Evolutionary conservation across 2,113 vertebrate species (phyloP), one percentile per base, ranked within the genome.

Genomic region (Tupaia chinensis): DNA sequence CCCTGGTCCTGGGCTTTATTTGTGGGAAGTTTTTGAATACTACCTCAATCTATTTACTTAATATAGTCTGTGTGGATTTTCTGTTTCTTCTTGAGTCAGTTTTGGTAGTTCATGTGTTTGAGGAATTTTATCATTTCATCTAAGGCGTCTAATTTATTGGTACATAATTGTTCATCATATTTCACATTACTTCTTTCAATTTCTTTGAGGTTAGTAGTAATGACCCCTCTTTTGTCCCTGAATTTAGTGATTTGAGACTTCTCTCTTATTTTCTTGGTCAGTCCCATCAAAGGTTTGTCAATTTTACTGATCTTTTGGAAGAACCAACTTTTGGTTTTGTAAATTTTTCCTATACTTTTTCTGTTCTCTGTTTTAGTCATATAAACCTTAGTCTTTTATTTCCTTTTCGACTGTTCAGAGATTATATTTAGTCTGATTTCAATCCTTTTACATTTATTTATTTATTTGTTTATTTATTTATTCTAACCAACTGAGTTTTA

Each of bases 311-410:
- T 92, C 22, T 86, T 69, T 93, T 91, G 34, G 1, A 65, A 83
- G 6, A 78, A 68, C 7, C 13, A 91, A 53, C 53, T 74, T 95
- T 70, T 23, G 61, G 20, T 29, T 77, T 80, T 76, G 9, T 80
- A 15, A 44, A 73, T 60, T 95, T 72, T 53, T 32, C 54, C 27
- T 61, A 4, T 65, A n/a, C 5, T 63, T 73, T 83, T 65, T 29
- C 7, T 86, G 1, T 58, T 91, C 69, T 85, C 25, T 32, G 1
- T 58, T 77, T 61, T 54, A 29, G 61, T 92, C 7, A 78, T 84
- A 73, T 91, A 20, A 74, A 16, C n/a, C 22, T 34, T 95, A 92
- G 69, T 73, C 23, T 95, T 95, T 74, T 68, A 44, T 76, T 87
- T 82, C 32, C 25, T 93, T 87, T 87, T 44, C 44, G 44, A 44